Evolutionary conservation across 2,888 invertebrate genomes (phyloP).

Genomic region (Orthosia gothica): DNA sequence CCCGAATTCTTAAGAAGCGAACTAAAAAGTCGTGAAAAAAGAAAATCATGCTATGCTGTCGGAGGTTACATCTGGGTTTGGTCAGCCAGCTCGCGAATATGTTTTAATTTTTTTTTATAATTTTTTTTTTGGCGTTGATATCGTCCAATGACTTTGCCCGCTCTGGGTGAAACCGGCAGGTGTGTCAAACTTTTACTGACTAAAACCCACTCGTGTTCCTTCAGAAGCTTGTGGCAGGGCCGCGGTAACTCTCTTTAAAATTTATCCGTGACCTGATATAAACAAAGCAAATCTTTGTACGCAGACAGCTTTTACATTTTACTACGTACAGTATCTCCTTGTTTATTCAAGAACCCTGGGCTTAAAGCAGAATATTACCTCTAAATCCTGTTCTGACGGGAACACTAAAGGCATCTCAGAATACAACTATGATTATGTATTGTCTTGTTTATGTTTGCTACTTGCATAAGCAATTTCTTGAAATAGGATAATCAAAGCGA

Average conservation of each 20-base stretch:
- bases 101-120: no score
- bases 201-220: no score
- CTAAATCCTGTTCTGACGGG: neutral
- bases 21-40: no score
- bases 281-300: neutral
- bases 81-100: no score
- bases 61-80: no score
- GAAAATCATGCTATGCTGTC: no score
- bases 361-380: neutral
- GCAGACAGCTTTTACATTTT: neutral
- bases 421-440: constrained; percentile 21
- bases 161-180: no score
- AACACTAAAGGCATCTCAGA: constrained; percentile 16
- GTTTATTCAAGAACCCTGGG: constrained; percentile 11
- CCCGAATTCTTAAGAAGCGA: no score
- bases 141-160: no score
- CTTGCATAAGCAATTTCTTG: constrained; percentile 29
- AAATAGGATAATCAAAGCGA: constrained; percentile 18
- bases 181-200: no score
- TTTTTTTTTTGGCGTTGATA: no score
- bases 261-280: neutral
- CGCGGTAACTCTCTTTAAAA: neutral
- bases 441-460: constrained; percentile 10
- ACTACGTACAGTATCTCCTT: constrained; percentile 2
- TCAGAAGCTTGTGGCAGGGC: no score